Conservation (phyloP, 2,888 invertebrate genomes). For the Conistra vaccinii region DNA sequence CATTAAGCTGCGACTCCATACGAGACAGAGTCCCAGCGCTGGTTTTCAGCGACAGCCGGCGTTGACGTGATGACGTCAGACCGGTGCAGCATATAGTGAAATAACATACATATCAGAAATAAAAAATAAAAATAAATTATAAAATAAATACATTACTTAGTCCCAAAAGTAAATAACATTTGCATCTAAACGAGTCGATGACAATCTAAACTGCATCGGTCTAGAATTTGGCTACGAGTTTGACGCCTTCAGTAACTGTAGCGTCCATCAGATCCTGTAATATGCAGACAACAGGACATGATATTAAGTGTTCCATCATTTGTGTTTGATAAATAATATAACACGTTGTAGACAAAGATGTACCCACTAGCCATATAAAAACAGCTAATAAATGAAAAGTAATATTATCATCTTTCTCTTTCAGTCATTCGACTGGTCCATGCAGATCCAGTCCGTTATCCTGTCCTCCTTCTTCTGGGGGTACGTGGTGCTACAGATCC, state of each 20-base stretch:
- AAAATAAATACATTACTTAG: too few relatives aligned
- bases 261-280: not conserved
- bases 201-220: not conserved
- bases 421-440: constrained; percentile 89
- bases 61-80: too few relatives aligned
- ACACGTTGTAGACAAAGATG: not conserved
- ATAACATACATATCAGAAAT: too few relatives aligned
- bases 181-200: not conserved
- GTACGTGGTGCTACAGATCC: constrained; percentile 93
- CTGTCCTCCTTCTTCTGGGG: constrained; percentile 91
- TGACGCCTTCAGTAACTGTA: not conserved
- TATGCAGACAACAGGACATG: too few relatives aligned
- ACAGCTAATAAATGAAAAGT: not conserved
- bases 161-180: too few relatives aligned
- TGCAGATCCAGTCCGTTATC: constrained; percentile 85
- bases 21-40: too few relatives aligned
- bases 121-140: too few relatives aligned
- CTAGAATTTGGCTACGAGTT: not conserved
- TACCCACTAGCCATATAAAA: not conserved
- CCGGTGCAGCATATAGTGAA: too few relatives aligned
- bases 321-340: not conserved
- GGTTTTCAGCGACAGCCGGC: too few relatives aligned
- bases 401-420: not conserved
- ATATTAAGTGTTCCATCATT: not conserved
- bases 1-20: too few relatives aligned